phyloP scores from a whole-genome alignment of 2,797 vertebrate species.

The Danio kyathit region DNA sequence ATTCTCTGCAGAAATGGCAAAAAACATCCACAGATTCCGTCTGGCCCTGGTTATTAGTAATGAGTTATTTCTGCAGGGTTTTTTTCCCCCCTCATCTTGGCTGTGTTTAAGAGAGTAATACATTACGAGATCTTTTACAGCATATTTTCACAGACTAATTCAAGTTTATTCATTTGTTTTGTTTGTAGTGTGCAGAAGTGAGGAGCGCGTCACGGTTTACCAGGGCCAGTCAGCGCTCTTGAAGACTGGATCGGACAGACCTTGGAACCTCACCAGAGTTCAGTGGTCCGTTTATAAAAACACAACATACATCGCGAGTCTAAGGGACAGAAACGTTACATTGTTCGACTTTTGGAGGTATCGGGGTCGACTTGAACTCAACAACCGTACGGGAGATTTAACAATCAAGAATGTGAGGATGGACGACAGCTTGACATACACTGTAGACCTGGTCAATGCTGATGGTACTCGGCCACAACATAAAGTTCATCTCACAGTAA shows the following conservation, averaged over 20 bases:
- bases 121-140: too few relatives aligned
- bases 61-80: too few relatives aligned
- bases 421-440: conserved; percentile 57
- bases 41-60: too few relatives aligned
- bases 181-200: not conserved
- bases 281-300: conserved; percentile 67
- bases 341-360: fast-evolving
- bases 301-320: conserved; percentile 65
- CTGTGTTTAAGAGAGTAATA: too few relatives aligned
- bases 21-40: too few relatives aligned
- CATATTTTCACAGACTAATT: too few relatives aligned
- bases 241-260: not conserved
- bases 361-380: conserved; percentile 51
- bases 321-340: fast-evolving
- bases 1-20: too few relatives aligned
- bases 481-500: conserved; percentile 45
- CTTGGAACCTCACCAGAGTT: conserved; percentile 13
- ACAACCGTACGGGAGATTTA: conserved; percentile 59
- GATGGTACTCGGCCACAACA: fast-evolving
- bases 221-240: conserved; percentile 36
- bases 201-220: not conserved
- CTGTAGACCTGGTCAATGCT: not conserved
- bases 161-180: not conserved
- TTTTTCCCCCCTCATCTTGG: too few relatives aligned
- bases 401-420: conserved; percentile 19